These are phyloP conservation scores for Catharus minimus DNA, from an alignment of 2,113 vertebrate genomes.

Conservation along the genomic window DNA sequence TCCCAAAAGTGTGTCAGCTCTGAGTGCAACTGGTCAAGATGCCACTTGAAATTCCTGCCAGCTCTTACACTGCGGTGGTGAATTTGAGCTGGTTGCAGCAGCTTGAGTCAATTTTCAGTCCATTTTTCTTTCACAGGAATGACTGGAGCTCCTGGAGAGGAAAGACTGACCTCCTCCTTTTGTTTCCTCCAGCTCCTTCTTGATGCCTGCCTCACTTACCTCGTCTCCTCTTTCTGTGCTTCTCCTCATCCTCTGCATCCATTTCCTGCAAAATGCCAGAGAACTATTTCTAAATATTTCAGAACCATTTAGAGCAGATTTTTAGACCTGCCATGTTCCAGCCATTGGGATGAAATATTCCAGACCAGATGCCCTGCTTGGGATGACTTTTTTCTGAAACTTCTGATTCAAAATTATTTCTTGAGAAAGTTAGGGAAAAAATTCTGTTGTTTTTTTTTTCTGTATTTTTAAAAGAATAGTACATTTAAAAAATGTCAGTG, in stretches of 20 bases:
- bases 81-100: neutral
- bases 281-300: neutral
- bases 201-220: fast-evolving
- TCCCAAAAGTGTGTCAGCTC: neutral
- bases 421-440: neutral
- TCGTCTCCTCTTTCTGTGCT: neutral
- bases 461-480: neutral
- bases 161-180: neutral
- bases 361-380: neutral
- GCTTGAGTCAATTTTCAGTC: neutral
- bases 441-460: neutral
- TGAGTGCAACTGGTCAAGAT: neutral
- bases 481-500: neutral
- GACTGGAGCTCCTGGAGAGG: neutral
- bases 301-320: neutral
- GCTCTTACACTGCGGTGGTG: neutral
- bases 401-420: neutral
- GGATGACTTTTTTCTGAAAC: neutral
- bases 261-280: neutral
- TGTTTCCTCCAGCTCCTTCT: neutral
- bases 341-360: neutral
- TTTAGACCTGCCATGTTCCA: neutral
- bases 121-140: neutral
- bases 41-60: neutral
- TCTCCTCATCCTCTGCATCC: neutral